Evolutionary conservation across 2,888 invertebrate genomes (phyloP).

Genomic region (Calameuta idolon): DNA sequence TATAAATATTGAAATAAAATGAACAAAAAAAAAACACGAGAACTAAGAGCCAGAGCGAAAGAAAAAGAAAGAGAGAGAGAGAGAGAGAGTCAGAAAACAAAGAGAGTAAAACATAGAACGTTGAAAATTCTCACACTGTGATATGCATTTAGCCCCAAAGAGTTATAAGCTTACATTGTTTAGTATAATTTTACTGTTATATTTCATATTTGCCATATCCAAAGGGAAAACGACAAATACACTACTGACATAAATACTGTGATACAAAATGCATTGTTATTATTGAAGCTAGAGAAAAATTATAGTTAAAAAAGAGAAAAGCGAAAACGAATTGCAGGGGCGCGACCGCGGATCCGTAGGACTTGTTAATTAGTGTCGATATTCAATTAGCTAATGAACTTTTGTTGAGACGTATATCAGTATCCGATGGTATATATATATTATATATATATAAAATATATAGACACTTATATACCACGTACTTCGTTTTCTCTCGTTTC

Average conservation of each 20-base stretch:
- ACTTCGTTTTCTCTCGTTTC: not conserved
- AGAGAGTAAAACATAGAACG: conserved; percentile 36
- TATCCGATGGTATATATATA: conserved; percentile 26
- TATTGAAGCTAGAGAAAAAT: conserved; percentile 57
- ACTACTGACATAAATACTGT: conserved; percentile 62
- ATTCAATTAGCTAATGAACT: conserved; percentile 48
- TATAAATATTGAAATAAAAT: conserved; percentile 23
- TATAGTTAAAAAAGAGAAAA: conserved; percentile 36
- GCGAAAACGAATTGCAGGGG: conserved; percentile 37
- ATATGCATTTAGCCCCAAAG: conserved; percentile 66
- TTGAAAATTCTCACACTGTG: conserved; percentile 62
- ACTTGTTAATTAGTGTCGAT: conserved; percentile 56
- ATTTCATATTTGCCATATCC: conserved; percentile 64
- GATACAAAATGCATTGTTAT: conserved; percentile 64
- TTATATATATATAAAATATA: not conserved
- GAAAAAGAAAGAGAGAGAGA: conserved; percentile 18
- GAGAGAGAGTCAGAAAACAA: conserved; percentile 33
- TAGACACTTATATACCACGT: not conserved
- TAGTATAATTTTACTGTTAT: conserved; percentile 63
- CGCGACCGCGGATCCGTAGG: conserved; percentile 45
- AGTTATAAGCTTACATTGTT: conserved; percentile 60
- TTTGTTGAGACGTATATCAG: conserved; percentile 39
- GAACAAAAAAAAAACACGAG: conserved; percentile 33
- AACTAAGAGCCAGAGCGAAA: conserved; percentile 34
- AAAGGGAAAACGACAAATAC: conserved; percentile 59